Evolutionary conservation across 2,888 invertebrate genomes (phyloP), one percentile per base, ranked within the genome.

Genomic region (Lasius fuliginosus): DNA sequence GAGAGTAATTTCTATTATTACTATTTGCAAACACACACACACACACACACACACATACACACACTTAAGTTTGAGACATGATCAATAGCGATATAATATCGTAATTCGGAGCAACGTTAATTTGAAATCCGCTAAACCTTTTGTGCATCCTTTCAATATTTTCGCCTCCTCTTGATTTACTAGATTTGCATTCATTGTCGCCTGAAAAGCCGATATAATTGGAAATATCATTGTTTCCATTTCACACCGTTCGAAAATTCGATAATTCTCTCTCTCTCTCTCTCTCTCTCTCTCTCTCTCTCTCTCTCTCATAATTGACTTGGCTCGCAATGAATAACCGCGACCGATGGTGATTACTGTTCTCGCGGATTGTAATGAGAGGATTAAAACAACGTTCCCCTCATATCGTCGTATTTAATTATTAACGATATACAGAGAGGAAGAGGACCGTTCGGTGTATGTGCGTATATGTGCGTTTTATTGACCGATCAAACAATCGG

Each of bases 341-440:
- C 87, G 82, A 81, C 85, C 5, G 27, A 27, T 68, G 65, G 82
- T 81, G 60, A 71, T 86, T 76, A 86, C 85, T 85, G 87, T 88
- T 86, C 86, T 90, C 88, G 89, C 86, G 89, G 88, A 27, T 6
- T 6, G 85, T 91, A 91, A 92, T 91, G 92, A 92, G 89, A 88
- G 90, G 87, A 90, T 91, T 92, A 90, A 90, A 92, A 90, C 90
- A 89, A 89, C 85, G 87, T 83, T 65, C 82, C 86, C 85, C 89
- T 88, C 85, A 87, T 84, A 87, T 64, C 84, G 75, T 65, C 68
- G 89, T 88, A 90, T 92, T 91, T 90, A 90, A 90, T 90, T 90
- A 90, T 90, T 90, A 92, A 84, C 79, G 88, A 42, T 46, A 42
- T 33, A 75, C n/a, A 30, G n/a, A 23, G 23, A 23, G 33, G 8